These are phyloP conservation scores for Elmis aenea DNA, from an alignment of 2,888 invertebrate species.

Conservation along the genomic window DNA sequence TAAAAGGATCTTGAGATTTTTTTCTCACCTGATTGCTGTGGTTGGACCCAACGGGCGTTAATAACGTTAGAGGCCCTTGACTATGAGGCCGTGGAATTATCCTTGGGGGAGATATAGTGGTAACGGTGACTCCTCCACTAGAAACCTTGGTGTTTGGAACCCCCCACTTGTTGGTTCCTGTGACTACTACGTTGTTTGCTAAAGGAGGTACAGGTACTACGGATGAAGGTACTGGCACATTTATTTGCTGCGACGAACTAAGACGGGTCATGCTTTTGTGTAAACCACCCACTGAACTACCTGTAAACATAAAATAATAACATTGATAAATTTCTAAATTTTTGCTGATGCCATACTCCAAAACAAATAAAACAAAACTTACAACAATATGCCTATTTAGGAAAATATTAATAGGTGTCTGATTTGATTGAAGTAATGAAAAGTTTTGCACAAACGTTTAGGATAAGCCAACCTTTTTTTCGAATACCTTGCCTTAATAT, in stretches of 20 bases:
- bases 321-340: not conserved
- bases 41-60: slow-evolving; percentile 29
- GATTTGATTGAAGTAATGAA: too few relatives aligned
- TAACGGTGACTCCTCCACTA: slow-evolving; percentile 61
- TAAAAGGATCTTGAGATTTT: too few relatives aligned
- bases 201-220: slow-evolving; percentile 43
- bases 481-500: too few relatives aligned
- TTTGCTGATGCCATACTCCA: too few relatives aligned
- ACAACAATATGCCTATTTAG: too few relatives aligned
- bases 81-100: slow-evolving; percentile 48
- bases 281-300: slow-evolving; percentile 70
- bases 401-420: too few relatives aligned
- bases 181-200: slow-evolving; percentile 50
- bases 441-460: too few relatives aligned
- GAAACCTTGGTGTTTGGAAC: slow-evolving; percentile 48
- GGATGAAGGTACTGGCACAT: slow-evolving; percentile 35
- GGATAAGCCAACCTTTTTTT: too few relatives aligned
- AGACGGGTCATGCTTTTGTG: slow-evolving; percentile 80
- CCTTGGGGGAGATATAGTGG: slow-evolving; percentile 54
- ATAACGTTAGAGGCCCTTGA: slow-evolving; percentile 50
- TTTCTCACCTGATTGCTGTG: slow-evolving; percentile 37
- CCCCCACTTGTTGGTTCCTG: slow-evolving; percentile 49
- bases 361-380: too few relatives aligned
- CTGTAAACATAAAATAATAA: slow-evolving; percentile 35
- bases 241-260: slow-evolving; percentile 73